Evolutionary conservation across 2,888 invertebrate species (phyloP).

Genomic region (Nomada goodeniana): DNA sequence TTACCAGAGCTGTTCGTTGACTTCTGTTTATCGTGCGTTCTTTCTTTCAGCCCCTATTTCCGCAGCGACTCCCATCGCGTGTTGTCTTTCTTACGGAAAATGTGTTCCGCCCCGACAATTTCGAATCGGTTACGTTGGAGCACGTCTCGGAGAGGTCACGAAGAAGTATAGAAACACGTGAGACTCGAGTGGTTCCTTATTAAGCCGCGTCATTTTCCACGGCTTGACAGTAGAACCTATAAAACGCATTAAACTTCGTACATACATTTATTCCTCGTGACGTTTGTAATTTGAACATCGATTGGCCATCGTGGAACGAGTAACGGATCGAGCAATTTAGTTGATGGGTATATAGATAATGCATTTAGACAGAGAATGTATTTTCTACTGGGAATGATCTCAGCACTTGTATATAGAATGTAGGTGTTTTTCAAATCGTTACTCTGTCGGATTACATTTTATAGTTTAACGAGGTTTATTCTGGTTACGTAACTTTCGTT

Average conservation of each 20-base stretch:
- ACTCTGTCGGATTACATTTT: too few species aligned
- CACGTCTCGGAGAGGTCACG: constrained; percentile 22
- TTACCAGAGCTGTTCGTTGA: neutral
- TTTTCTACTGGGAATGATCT: neutral
- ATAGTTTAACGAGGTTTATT: too few species aligned
- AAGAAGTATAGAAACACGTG: constrained; percentile 10
- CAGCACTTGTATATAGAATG: neutral
- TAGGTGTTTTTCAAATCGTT: too few species aligned
- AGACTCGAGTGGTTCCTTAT: constrained; percentile 20
- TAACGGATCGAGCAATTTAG: constrained; percentile 18
- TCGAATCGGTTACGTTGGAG: constrained; percentile 24
- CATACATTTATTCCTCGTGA: constrained; percentile 18
- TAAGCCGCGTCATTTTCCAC: constrained; percentile 13
- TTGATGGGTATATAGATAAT: neutral
- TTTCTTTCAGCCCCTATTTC: neutral
- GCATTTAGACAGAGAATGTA: neutral
- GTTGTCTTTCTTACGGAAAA: constrained; percentile 19
- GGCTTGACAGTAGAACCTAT: constrained; percentile 31
- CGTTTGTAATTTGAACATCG: neutral
- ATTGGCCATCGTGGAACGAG: neutral
- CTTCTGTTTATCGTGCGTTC: neutral
- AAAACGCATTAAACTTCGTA: constrained; percentile 22
- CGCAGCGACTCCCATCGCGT: neutral
- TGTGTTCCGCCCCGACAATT: too few species aligned
- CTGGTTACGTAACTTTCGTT: too few species aligned